Evolutionary conservation across 2,113 vertebrate species (phyloP).

Genomic region (Scopus umbretta): DNA sequence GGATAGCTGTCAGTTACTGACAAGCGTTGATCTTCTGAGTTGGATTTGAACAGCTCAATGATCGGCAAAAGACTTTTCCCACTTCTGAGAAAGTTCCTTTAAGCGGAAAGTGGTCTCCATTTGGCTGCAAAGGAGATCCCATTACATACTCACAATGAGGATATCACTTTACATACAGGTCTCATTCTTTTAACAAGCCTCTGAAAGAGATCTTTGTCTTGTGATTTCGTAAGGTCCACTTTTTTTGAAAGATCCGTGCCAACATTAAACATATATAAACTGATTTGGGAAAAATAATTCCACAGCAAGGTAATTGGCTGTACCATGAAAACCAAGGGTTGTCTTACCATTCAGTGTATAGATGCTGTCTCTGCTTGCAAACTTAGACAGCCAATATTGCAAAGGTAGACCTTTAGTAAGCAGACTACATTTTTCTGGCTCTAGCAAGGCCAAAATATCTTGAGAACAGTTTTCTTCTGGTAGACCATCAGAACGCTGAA

Average conservation of each 20-base stretch:
- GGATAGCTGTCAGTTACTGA: not conserved
- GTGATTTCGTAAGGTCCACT: not conserved
- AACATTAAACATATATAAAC: not conserved
- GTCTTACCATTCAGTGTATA: not conserved
- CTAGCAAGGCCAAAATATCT: not conserved
- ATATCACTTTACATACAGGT: constrained; percentile 43
- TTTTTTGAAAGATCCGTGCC: not conserved
- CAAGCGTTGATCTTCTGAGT: not conserved
- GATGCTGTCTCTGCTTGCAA: not conserved
- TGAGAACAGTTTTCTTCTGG: not conserved
- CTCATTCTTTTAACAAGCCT: constrained; percentile 4
- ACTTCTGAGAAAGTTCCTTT: not conserved
- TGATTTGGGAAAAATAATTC: not conserved
- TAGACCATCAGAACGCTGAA: not conserved
- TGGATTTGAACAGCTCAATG: not conserved
- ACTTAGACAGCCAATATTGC: not conserved
- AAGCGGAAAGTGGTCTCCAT: not conserved
- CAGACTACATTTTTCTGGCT: not conserved
- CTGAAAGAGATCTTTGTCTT: constrained; percentile 50
- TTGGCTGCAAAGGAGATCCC: not conserved
- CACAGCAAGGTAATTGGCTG: not conserved
- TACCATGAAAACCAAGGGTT: not conserved
- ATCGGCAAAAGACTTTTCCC: not conserved
- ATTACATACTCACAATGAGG: constrained; percentile 34
- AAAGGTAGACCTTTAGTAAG: not conserved